Evolutionary conservation across 2,888 invertebrate species (phyloP), one percentile per base, ranked within the genome.

Genomic region (Eledone cirrhosa): DNA sequence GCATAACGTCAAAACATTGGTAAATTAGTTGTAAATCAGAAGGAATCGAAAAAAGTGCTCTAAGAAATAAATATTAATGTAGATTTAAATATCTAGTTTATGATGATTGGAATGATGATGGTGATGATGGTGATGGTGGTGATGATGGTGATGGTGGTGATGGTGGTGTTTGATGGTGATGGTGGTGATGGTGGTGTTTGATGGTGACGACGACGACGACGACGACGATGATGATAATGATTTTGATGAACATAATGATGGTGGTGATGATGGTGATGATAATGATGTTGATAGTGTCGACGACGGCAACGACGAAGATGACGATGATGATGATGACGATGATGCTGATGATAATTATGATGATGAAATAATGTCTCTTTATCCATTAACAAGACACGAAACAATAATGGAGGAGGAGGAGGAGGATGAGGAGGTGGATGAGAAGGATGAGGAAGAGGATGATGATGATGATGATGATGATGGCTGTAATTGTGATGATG

Each of bases 101-200:
- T n/a, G 29, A 22, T 13, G n/a, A n/a, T n/a, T n/a, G 41, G 27
- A 2, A 22, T 33, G 72, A 72, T 31, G 19, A 2, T 29, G 69
- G n/a, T 72, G 72, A 29, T 16, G 72, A 16, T 0, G 7, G 41
- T 72, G 72, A 72, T 72, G 72, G 19, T 72, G 19, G n/a, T 72
- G n/a, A 29, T 72, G n/a, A 72, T 69, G 69, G 29, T 69, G 69
- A 69, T 69, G 69, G 29, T 69, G n/a, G n/a, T n/a, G n/a, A n/a
- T n/a, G n/a, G n/a, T n/a, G n/a, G n/a, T n/a, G n/a, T 7, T 14
- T 59, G 22, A 5, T 13, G 59, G 3, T 14, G 0, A 16, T 13
- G 5, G 24, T 59, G 59, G 0, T 0, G 72, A 13, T 16, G n/a
- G 13, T 72, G 59, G 16, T 4, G 59, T 13, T 16, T 53, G 53